phyloP scores from a whole-genome alignment of 2,113 vertebrate species.

The Anas platyrhynchos region DNA sequence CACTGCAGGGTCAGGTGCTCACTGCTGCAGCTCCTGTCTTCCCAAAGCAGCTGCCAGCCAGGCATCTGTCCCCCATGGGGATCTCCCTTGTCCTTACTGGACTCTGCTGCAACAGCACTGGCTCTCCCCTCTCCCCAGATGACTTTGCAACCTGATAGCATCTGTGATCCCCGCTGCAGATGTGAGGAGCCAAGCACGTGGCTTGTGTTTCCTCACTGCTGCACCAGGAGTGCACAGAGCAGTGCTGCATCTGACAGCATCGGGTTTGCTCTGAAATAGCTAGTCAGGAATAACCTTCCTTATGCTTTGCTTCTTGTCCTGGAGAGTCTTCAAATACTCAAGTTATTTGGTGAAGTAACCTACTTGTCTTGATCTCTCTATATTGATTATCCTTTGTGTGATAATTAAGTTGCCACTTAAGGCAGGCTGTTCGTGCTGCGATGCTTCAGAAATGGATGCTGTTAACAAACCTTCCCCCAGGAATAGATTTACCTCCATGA shows the following conservation, averaged over 20 bases:
- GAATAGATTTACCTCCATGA: neutral
- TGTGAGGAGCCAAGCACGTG: neutral
- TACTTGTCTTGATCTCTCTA: neutral
- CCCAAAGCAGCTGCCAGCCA: neutral
- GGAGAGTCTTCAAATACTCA: neutral
- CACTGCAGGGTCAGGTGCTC: neutral
- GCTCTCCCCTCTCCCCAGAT: neutral
- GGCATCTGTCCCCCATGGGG: neutral
- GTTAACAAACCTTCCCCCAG: neutral
- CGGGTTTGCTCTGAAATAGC: neutral
- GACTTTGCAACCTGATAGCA: neutral
- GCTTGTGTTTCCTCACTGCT: neutral
- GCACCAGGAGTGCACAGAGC: neutral
- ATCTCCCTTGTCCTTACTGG: neutral
- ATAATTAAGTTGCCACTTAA: neutral
- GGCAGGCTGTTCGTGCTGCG: neutral
- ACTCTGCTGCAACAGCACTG: neutral
- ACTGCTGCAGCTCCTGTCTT: fast-evolving
- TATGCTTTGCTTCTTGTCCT: neutral
- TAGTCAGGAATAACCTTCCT: neutral
- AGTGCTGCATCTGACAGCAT: neutral
- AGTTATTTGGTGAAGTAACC: neutral
- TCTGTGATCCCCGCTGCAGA: neutral
- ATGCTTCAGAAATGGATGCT: neutral
- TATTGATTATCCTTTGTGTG: conserved; percentile 7